A percentile compares a stretch with the other conserved stretches of the same genome.
Conservation (phyloP, 1,140 invertebrate genomes). For the Theocolax elegans region DNA sequence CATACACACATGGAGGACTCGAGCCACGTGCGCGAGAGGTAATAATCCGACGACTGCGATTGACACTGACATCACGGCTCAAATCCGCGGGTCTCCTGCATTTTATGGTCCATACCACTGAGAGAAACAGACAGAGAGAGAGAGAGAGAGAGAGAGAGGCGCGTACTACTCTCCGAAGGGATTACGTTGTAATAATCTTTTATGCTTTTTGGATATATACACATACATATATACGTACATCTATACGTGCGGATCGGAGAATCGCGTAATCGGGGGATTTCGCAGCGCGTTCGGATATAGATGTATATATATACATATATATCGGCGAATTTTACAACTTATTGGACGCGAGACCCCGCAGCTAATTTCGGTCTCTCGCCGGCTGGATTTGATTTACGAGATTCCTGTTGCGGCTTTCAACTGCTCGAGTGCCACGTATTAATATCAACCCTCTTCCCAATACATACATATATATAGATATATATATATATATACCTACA, state of each 20-base stretch:
- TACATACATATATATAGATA: no score
- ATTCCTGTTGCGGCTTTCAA: neutral
- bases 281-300: no score
- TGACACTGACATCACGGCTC: constrained; percentile 30
- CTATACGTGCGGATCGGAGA: neutral
- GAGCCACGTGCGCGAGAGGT: neutral
- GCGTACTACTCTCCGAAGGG: no score
- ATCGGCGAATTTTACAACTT: constrained; percentile 30
- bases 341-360: neutral
- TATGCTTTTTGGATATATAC: constrained; percentile 22
- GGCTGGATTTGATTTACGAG: constrained; percentile 4
- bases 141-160: no score
- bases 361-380: neutral
- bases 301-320: no score
- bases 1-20: neutral
- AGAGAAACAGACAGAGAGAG: no score
- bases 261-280: no score
- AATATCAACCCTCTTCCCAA: no score
- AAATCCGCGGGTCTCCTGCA: constrained; percentile 18
- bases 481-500: no score
- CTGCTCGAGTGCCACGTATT: no score
- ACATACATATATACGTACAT: neutral
- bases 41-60: constrained; percentile 38
- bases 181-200: constrained; percentile 26
- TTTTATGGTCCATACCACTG: neutral